These are phyloP conservation scores for Tetrax tetrax DNA, from an alignment of 2,113 vertebrate species.

Conservation along the genomic window DNA sequence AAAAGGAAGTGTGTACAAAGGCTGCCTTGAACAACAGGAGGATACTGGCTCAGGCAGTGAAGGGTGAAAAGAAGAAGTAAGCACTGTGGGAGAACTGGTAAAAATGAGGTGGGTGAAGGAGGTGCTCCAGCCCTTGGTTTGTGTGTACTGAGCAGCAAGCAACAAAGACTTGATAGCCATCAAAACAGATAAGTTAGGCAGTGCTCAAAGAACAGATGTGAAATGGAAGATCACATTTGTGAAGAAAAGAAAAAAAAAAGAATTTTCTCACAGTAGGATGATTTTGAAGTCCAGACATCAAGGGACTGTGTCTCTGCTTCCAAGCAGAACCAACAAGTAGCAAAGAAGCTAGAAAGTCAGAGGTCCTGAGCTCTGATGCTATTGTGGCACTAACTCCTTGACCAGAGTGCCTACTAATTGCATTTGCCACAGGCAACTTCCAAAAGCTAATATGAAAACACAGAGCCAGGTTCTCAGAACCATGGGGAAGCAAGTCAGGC, in stretches of 20 bases:
- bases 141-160: background rate
- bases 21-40: slow-evolving; percentile 18
- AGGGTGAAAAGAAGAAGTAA: slow-evolving; percentile 60
- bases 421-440: background rate
- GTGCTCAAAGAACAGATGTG: background rate
- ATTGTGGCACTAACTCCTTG: background rate
- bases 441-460: background rate
- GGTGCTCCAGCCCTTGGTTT: background rate
- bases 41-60: slow-evolving; percentile 6
- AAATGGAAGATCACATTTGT: background rate
- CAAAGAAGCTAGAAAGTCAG: background rate
- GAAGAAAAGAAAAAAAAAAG: background rate
- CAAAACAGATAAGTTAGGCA: background rate
- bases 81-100: background rate
- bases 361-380: background rate
- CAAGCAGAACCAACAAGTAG: background rate
- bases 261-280: background rate
- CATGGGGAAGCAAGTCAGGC: background rate
- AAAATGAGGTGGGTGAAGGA: background rate
- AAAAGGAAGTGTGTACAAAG: slow-evolving; percentile 52
- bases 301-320: background rate
- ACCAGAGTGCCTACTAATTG: background rate
- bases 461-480: background rate
- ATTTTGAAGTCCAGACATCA: background rate
- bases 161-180: background rate